Conservation (phyloP, 2,888 invertebrate species). For the Abrostola tripartita region DNA sequence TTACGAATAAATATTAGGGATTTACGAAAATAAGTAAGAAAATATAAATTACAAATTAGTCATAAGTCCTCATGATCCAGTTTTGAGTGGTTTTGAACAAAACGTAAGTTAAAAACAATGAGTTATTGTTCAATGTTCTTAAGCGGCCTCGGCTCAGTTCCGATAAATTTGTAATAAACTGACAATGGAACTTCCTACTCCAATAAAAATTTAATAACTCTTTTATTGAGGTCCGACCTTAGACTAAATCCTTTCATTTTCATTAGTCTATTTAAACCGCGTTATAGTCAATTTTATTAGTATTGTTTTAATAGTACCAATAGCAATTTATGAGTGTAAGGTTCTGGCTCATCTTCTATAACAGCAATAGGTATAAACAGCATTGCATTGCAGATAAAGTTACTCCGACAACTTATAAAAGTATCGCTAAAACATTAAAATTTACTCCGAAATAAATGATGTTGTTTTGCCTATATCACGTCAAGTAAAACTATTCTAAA, state of each 20-base stretch:
- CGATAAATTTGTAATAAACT: constrained; percentile 39
- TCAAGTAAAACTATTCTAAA: too few species aligned
- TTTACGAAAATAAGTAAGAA: too few species aligned
- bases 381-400: too few species aligned
- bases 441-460: too few species aligned
- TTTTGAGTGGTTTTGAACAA: constrained; percentile 20
- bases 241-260: constrained; percentile 29
- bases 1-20: too few species aligned
- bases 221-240: constrained; percentile 27
- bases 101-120: constrained; percentile 51
- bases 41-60: too few species aligned
- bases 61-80: neutral
- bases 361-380: too few species aligned
- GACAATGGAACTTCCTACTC: constrained; percentile 49
- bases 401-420: constrained; percentile 6
- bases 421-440: neutral
- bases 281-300: neutral
- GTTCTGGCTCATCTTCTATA: neutral
- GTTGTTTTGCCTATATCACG: too few species aligned
- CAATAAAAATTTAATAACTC: constrained; percentile 26
- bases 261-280: constrained; percentile 1
- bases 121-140: constrained; percentile 57
- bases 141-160: constrained; percentile 48
- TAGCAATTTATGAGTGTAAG: too few species aligned
- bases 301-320: neutral